Evolutionary conservation across 1,140 invertebrate species (phyloP).

Genomic region (Ceratina calcarata): DNA sequence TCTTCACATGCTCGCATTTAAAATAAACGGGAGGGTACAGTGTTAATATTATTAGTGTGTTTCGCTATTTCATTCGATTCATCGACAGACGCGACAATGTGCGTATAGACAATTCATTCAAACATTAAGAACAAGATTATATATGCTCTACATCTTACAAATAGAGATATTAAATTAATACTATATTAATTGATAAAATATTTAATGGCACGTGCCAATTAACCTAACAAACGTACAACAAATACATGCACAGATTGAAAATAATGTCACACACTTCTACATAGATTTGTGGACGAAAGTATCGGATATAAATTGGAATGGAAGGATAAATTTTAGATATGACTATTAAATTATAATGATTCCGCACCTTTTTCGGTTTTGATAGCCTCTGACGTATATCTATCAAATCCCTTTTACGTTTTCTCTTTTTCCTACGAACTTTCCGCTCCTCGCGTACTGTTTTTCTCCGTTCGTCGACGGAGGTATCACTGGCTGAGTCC

Average conservation of each 20-base stretch:
- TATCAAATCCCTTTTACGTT: slow-evolving; percentile 14
- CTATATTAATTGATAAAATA: neutral
- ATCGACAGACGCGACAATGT: neutral
- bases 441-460: neutral
- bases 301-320: neutral
- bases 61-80: neutral
- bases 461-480: neutral
- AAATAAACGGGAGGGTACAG: neutral
- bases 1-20: neutral
- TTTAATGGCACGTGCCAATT: neutral
- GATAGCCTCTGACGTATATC: slow-evolving; percentile 2
- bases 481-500: neutral
- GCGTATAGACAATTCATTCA: neutral
- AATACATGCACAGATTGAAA: no score
- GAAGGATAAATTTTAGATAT: neutral
- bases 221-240: no score
- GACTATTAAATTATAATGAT: neutral
- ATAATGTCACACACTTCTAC: no score
- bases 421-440: slow-evolving; percentile 15
- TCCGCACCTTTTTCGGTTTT: slow-evolving; percentile 17
- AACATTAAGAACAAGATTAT: no score
- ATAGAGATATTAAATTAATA: neutral
- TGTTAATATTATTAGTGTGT: neutral
- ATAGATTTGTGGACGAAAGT: no score
- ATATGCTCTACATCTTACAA: no score